These are phyloP conservation scores for Hassar affinis DNA, from an alignment of 2,113 vertebrate species.

Conservation along the genomic window DNA sequence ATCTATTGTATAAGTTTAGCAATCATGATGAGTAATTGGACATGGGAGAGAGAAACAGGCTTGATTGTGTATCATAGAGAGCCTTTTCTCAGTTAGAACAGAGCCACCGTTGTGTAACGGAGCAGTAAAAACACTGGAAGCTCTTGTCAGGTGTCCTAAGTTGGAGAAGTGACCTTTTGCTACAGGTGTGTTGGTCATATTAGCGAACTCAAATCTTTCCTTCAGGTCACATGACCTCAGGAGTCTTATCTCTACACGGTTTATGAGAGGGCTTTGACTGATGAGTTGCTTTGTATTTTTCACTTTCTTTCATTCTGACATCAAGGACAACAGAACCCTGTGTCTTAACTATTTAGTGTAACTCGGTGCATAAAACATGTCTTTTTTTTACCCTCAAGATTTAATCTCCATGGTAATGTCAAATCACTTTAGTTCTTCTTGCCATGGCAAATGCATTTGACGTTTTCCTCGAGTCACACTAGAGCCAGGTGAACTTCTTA, in stretches of 20 bases:
- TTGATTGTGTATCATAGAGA: slow-evolving; percentile 20
- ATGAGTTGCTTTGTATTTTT: slow-evolving; percentile 52
- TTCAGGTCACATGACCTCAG: slow-evolving; percentile 53
- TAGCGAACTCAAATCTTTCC: slow-evolving; percentile 40
- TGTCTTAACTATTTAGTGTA: slow-evolving; percentile 22
- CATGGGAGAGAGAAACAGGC: background rate
- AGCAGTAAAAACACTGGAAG: slow-evolving; percentile 36
- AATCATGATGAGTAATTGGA: background rate
- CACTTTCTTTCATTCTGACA: slow-evolving; percentile 24
- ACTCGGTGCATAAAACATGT: background rate
- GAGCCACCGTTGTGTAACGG: slow-evolving; percentile 33
- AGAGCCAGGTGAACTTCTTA: slow-evolving; percentile 33
- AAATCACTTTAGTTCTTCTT: slow-evolving; percentile 12
- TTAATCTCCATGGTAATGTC: slow-evolving; percentile 17
- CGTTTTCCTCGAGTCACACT: background rate
- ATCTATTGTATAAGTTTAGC: background rate
- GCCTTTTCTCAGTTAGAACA: slow-evolving; percentile 34
- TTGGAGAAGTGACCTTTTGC: slow-evolving; percentile 60
- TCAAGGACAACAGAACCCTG: slow-evolving; percentile 19
- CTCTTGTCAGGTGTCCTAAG: slow-evolving; percentile 39
- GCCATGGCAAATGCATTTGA: background rate
- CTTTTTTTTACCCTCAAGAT: background rate
- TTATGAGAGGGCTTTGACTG: slow-evolving; percentile 69
- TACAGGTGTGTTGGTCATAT: slow-evolving; percentile 59
- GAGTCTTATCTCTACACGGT: slow-evolving; percentile 54